Base-by-base conservation (phyloP, 2,888 invertebrate genomes). In the Mycalesis mineus region DNA sequence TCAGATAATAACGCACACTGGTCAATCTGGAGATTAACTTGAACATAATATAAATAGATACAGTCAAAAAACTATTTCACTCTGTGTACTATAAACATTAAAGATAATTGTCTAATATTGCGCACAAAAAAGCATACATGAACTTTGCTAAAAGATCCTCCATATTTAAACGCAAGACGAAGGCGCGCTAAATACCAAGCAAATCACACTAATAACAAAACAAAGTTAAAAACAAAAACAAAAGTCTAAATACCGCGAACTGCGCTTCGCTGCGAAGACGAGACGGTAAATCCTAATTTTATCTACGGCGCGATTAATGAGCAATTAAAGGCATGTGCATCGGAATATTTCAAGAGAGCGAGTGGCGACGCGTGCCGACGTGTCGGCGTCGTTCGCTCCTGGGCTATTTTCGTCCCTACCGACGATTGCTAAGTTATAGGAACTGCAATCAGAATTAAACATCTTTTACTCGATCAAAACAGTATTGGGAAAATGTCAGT, bases 271-370 rank as follows among this genome's bases (percentile, higher is more conserved):
- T 1, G 40, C 15, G 11, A 15, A 31, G 9, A 17, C 22, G 8
- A 13, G 50, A 40, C 29, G 50, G 39, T 50, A 29, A 40, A 40
- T 39, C 37, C 50, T 50, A 50, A 50, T 50, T 50, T 29, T 50
- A 40, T 50, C 40, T 40, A 29, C 50, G 22, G 3, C 33, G 28
- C 41, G 51, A 41, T 41, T 51, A 51, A 51, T 17, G 51, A 41
- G 51, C 51, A 41, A 51, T 51, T 51, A 51, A 41, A 51, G 8
- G 50, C 50, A 51, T 41, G 51, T 29, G 41, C 51, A 51, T 51
- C 33, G 41, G 33, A 42, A 36, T 36, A 36, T 36, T 11, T 36
- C 36, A 11, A 36, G 72, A 82, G 82, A 84, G 82, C 82, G 78
- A 75, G 66, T 58, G 59, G 65, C 70, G 70, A 47, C 53, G 60